Percentiles rank a stretch among this genome's conserved stretches.
phyloP scores from a whole-genome alignment of 1,140 invertebrate species.

The Panulirus ornatus region DNA sequence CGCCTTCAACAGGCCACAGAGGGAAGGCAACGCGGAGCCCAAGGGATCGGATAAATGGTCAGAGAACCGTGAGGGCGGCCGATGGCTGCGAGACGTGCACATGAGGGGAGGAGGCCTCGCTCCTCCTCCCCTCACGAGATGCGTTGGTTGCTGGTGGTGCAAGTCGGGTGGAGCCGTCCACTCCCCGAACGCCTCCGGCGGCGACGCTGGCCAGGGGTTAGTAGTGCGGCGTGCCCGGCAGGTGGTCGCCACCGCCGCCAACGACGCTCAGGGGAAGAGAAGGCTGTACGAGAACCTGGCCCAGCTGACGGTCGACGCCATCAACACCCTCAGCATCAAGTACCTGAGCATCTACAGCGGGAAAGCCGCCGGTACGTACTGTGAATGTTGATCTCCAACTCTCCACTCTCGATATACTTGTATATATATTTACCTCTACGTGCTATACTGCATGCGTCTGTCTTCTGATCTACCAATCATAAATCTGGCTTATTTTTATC shows the following conservation, averaged over 20 bases:
- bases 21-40: too few species aligned
- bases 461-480: background rate
- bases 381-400: too few species aligned
- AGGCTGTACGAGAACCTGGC: background rate
- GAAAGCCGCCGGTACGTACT: background rate
- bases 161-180: too few species aligned
- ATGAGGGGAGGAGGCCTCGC: too few species aligned
- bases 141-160: too few species aligned
- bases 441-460: background rate
- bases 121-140: too few species aligned
- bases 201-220: background rate
- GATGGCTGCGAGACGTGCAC: too few species aligned
- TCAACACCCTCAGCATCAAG: background rate
- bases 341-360: constrained; percentile 3
- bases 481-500: background rate
- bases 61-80: too few species aligned
- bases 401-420: background rate
- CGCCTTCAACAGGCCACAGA: too few species aligned
- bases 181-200: background rate
- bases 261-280: background rate
- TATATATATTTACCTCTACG: background rate
- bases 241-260: background rate
- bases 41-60: too few species aligned
- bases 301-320: background rate
- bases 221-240: background rate